These are phyloP conservation scores for Atrina japonica DNA, from an alignment of 2,888 invertebrate species.

Conservation along the genomic window DNA sequence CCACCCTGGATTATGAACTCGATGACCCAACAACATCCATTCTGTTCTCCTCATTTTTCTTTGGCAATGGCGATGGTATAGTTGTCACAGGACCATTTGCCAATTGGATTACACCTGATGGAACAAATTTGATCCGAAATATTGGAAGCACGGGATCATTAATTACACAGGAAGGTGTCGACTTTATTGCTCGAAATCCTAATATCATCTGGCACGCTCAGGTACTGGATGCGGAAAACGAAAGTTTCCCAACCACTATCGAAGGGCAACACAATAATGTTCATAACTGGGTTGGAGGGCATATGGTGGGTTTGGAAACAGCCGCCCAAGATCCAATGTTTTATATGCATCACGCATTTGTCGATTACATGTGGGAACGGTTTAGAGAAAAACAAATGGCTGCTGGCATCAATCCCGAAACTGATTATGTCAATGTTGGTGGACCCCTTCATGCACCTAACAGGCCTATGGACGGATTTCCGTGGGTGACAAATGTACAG, in stretches of 20 bases:
- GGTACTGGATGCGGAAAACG: neutral
- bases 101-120: slow-evolving; percentile 53
- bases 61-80: slow-evolving; percentile 63
- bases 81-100: slow-evolving; percentile 68
- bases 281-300: slow-evolving; percentile 76
- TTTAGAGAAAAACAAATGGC: slow-evolving; percentile 54
- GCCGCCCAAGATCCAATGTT: slow-evolving; percentile 79
- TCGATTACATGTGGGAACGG: slow-evolving; percentile 78
- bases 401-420: slow-evolving; percentile 49
- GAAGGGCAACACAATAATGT: slow-evolving; percentile 58
- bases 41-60: slow-evolving; percentile 60
- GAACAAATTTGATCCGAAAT: slow-evolving; percentile 56
- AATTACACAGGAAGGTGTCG: slow-evolving; percentile 51
- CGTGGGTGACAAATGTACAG: slow-evolving; percentile 45
- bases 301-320: slow-evolving; percentile 70
- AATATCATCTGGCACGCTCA: slow-evolving; percentile 1
- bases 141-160: slow-evolving; percentile 59
- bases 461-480: slow-evolving; percentile 46
- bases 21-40: slow-evolving; percentile 57
- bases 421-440: slow-evolving; percentile 48
- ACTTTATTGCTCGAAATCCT: slow-evolving; percentile 33
- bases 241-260: slow-evolving; percentile 22
- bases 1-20: slow-evolving; percentile 60
- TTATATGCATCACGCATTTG: slow-evolving; percentile 76
- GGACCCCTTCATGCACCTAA: slow-evolving; percentile 42